Percentiles rank a stretch among this genome's conserved stretches.
Evolutionary conservation across 2,113 vertebrate species (phyloP).

Genomic region (Chaetops frenatus): DNA sequence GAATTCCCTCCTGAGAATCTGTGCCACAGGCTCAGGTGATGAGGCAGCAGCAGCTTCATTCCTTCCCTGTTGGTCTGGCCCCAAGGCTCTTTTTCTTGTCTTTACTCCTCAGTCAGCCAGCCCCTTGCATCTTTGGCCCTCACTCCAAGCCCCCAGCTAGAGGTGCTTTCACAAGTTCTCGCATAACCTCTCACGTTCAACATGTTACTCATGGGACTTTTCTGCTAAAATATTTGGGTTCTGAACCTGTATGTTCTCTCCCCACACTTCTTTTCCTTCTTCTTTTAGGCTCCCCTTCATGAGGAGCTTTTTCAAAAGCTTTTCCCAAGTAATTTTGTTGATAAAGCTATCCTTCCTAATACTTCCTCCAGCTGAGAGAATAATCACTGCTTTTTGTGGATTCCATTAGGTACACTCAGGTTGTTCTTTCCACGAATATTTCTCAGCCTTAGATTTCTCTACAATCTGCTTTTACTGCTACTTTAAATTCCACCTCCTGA

Average conservation of each 20-base stretch:
- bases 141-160: neutral
- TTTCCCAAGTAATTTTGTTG: neutral
- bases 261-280: neutral
- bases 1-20: neutral
- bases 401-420: neutral
- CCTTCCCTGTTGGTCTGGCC: neutral
- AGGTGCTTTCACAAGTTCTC: neutral
- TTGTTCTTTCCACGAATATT: neutral
- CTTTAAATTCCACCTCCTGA: neutral
- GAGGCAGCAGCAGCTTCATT: neutral
- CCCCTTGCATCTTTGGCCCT: neutral
- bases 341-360: neutral
- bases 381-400: neutral
- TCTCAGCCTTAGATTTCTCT: neutral
- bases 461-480: neutral
- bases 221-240: neutral
- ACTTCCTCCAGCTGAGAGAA: neutral
- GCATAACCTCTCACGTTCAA: neutral
- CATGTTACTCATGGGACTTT: neutral
- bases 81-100: neutral
- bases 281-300: neutral
- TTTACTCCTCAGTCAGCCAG: neutral
- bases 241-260: neutral
- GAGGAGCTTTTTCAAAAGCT: neutral
- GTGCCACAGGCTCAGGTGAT: neutral